A percentile compares a stretch with the other conserved stretches of the same genome.
These are phyloP conservation scores for Aphidius colemani DNA, from an alignment of 2,888 invertebrate genomes.

Conservation along the genomic window DNA sequence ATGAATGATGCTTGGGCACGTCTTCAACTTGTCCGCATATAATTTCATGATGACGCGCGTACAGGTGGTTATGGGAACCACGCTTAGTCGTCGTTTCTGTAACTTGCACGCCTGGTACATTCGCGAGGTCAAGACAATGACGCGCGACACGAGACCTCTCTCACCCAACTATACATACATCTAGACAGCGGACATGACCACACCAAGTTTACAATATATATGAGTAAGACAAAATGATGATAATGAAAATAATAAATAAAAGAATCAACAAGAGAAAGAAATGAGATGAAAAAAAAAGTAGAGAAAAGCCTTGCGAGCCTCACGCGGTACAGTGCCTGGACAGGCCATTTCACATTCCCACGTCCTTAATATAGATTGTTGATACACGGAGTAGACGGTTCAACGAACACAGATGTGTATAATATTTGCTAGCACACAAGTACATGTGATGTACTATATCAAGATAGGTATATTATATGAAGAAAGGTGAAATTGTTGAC, in stretches of 20 bases:
- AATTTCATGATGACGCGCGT: slow-evolving; percentile 18
- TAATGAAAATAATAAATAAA: slow-evolving; percentile 10
- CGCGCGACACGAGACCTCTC: slow-evolving; percentile 29
- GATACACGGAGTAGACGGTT: slow-evolving; percentile 41
- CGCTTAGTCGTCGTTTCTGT: slow-evolving; percentile 2
- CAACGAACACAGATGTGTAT: slow-evolving; percentile 31
- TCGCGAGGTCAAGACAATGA: slow-evolving; percentile 26
- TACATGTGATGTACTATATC: slow-evolving; percentile 1
- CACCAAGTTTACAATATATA: slow-evolving; percentile 2
- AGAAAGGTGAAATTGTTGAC: slow-evolving; percentile 34
- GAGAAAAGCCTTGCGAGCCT: slow-evolving; percentile 17
- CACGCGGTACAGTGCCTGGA: slow-evolving; percentile 28
- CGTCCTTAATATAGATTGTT: slow-evolving; percentile 55
- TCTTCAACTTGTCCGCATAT: not conserved
- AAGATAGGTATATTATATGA: not conserved
- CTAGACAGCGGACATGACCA: slow-evolving; percentile 28
- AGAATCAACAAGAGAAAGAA: slow-evolving; percentile 8
- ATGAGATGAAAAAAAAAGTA: slow-evolving; percentile 3
- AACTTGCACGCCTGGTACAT: not conserved
- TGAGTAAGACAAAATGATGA: slow-evolving; percentile 12
- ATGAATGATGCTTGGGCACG: slow-evolving; percentile 15
- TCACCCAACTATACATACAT: slow-evolving; percentile 15
- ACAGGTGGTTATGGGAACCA: slow-evolving; percentile 29
- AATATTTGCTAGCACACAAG: slow-evolving; percentile 9
- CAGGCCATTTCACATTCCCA: slow-evolving; percentile 54